Evolutionary conservation across 2,113 vertebrate species (phyloP).

Genomic region (Channa maculata): DNA sequence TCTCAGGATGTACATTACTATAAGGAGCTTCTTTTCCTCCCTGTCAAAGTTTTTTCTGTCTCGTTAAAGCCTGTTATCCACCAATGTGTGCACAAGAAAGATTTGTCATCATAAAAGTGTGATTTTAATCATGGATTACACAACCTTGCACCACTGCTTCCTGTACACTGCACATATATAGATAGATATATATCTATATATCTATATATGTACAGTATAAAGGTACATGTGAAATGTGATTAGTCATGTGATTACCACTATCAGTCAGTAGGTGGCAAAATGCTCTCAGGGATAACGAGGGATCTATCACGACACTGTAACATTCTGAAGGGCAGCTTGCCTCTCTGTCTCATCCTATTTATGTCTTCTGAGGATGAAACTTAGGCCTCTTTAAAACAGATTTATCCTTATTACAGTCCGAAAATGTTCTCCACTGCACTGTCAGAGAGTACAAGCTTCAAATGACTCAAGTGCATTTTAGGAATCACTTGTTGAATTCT

Average conservation of each 20-base stretch:
- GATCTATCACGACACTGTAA: conserved; percentile 24
- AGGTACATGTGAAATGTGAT: not conserved
- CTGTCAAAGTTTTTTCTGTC: not conserved
- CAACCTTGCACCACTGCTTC: too few species aligned
- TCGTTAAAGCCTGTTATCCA: not conserved
- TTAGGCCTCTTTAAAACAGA: conserved; percentile 7
- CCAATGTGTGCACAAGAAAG: not conserved
- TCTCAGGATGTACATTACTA: conserved; percentile 22
- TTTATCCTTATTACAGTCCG: conserved; percentile 18
- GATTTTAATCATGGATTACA: not conserved
- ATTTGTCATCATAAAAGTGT: not conserved
- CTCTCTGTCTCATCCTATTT: conserved; percentile 30
- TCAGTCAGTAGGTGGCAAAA: conserved; percentile 82
- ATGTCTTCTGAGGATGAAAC: conserved; percentile 27
- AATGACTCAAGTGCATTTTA: not conserved
- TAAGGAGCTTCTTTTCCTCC: not conserved
- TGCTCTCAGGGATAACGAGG: conserved; percentile 68
- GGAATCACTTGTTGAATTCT: not conserved
- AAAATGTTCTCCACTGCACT: not conserved
- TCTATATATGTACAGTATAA: not conserved
- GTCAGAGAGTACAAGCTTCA: conserved; percentile 18
- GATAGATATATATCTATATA: too few species aligned
- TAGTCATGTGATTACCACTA: conserved; percentile 69
- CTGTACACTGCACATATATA: not conserved
- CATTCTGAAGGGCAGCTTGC: conserved; percentile 47